A percentile compares a stretch with the other conserved stretches of the same genome.
Evolutionary conservation across 2,888 invertebrate genomes (phyloP).

Genomic region (Andrena chrysosceles): DNA sequence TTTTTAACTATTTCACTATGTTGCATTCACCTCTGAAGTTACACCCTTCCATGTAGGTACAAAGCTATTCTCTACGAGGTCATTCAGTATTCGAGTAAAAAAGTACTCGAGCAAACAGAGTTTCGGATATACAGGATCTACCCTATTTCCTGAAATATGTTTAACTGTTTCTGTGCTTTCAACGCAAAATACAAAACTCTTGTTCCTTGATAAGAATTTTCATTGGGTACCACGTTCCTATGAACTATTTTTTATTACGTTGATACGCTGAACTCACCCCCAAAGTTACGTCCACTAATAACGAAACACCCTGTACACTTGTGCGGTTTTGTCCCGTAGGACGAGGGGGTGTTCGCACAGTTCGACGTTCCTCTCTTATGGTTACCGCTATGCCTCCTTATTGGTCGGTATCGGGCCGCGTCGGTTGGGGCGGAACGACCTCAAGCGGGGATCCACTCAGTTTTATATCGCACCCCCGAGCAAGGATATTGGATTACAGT

Average conservation of each 20-base stretch:
- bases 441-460: slow-evolving; percentile 57
- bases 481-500: slow-evolving; percentile 74
- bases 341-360: slow-evolving; percentile 30
- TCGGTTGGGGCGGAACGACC: slow-evolving; percentile 52
- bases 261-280: neutral
- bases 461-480: slow-evolving; percentile 63
- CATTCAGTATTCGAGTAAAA: too few relatives aligned
- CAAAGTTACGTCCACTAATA: neutral
- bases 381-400: slow-evolving; percentile 57
- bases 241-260: neutral
- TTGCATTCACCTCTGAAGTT: too few relatives aligned
- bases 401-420: slow-evolving; percentile 49
- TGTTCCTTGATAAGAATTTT: too few relatives aligned
- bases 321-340: slow-evolving; percentile 40
- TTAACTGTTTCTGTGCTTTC: too few relatives aligned
- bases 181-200: too few relatives aligned
- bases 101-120: too few relatives aligned
- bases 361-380: slow-evolving; percentile 40
- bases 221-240: too few relatives aligned
- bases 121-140: too few relatives aligned
- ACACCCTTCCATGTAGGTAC: too few relatives aligned
- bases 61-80: too few relatives aligned
- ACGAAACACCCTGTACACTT: slow-evolving; percentile 6
- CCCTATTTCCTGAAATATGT: too few relatives aligned
- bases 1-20: too few relatives aligned